Percentiles rank a stretch among this genome's conserved stretches.
Evolutionary conservation across 2,113 vertebrate genomes (phyloP).

Genomic region (Spilogale gracilis): DNA sequence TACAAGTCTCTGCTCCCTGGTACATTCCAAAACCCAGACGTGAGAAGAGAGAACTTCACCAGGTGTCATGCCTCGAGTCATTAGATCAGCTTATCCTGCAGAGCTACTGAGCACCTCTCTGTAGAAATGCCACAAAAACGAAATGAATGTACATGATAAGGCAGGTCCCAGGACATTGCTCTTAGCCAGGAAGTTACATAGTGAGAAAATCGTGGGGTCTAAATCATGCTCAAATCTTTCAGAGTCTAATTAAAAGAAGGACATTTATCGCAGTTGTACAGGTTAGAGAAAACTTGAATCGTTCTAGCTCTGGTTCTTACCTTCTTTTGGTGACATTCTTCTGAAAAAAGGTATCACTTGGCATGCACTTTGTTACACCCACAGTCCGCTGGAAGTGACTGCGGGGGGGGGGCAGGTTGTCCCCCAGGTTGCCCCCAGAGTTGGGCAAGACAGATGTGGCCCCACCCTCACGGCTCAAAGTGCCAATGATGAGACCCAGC

Average conservation of each 20-base stretch:
- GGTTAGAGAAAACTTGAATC: background rate
- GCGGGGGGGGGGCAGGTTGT: background rate
- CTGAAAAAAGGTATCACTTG: background rate
- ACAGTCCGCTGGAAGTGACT: background rate
- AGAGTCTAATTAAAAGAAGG: background rate
- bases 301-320: background rate
- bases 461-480: background rate
- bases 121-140: background rate
- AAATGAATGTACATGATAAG: too few species aligned
- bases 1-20: background rate
- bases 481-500: background rate
- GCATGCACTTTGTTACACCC: background rate
- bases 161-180: background rate
- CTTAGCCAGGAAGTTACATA: background rate
- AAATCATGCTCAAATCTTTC: background rate
- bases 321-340: background rate
- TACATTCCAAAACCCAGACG: background rate
- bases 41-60: background rate
- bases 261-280: background rate
- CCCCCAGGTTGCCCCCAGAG: background rate
- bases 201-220: background rate
- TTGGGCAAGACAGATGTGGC: background rate
- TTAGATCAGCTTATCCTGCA: background rate
- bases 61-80: background rate
- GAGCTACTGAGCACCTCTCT: background rate